These are phyloP conservation scores for Thalpophila matura DNA, from an alignment of 2,888 invertebrate genomes.

Conservation along the genomic window DNA sequence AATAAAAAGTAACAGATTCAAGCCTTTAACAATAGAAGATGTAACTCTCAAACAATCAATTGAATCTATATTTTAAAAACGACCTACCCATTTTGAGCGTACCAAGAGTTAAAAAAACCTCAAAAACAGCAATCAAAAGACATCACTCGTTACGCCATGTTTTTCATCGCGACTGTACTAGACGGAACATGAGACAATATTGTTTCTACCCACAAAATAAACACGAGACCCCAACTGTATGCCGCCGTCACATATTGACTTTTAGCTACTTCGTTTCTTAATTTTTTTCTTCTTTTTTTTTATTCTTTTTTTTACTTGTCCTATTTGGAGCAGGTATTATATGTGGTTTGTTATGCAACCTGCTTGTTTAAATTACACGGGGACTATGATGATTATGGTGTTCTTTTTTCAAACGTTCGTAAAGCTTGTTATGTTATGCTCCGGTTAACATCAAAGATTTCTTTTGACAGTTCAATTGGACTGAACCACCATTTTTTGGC, in stretches of 20 bases:
- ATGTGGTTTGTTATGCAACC: background rate
- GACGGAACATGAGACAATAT: slow-evolving; percentile 53
- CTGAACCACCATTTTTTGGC: too few species aligned
- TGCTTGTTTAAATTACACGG: slow-evolving; percentile 1
- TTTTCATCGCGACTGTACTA: slow-evolving; percentile 38
- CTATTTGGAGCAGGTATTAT: slow-evolving; percentile 6
- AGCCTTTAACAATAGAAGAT: too few species aligned
- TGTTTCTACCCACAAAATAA: slow-evolving; percentile 51
- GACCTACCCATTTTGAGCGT: too few species aligned
- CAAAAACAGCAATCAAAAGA: slow-evolving; percentile 11
- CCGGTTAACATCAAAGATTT: too few species aligned
- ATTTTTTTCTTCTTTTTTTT: slow-evolving; percentile 24
- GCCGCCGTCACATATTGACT: slow-evolving; percentile 48
- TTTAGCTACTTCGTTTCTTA: slow-evolving; percentile 45
- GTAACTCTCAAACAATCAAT: too few species aligned
- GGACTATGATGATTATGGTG: background rate
- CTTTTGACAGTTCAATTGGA: too few species aligned
- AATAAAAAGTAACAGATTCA: too few species aligned
- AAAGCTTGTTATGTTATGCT: too few species aligned
- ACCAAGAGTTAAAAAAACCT: slow-evolving; percentile 23
- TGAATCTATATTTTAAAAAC: too few species aligned
- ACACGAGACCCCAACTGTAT: slow-evolving; percentile 38
- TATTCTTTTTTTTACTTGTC: slow-evolving; percentile 3
- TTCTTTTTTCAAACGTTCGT: too few species aligned
- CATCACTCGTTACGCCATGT: slow-evolving; percentile 28